phyloP scores from a whole-genome alignment of 64 coral and sea anemone species.

The Montipora foliosa region DNA sequence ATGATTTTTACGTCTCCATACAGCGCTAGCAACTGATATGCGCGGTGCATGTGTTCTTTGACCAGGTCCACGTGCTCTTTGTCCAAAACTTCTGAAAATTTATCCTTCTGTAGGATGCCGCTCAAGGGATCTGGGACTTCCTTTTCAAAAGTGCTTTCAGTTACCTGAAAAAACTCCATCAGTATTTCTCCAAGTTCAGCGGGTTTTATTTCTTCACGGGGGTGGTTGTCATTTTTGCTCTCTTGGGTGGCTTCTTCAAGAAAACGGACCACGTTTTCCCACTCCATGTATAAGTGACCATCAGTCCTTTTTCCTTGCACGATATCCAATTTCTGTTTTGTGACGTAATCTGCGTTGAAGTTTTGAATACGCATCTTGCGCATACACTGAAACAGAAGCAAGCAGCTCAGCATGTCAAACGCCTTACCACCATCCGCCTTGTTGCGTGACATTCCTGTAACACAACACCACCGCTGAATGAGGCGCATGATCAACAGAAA shows the following conservation, averaged over 20 bases:
- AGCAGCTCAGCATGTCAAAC: slow-evolving; percentile 68
- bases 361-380: slow-evolving; percentile 41
- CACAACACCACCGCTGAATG: slow-evolving; percentile 80
- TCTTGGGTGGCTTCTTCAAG: neutral
- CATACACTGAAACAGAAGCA: slow-evolving; percentile 83
- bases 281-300: neutral
- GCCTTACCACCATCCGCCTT: slow-evolving; percentile 48
- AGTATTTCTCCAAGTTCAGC: slow-evolving; percentile 62
- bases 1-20: slow-evolving; percentile 76
- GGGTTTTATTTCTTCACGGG: neutral
- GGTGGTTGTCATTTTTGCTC: neutral
- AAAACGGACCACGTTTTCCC: neutral
- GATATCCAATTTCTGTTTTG: neutral
- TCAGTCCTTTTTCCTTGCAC: neutral
- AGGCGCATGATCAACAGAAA: slow-evolving; percentile 80
- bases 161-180: slow-evolving; percentile 67
- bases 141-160: slow-evolving; percentile 36
- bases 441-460: slow-evolving; percentile 78
- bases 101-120: slow-evolving; percentile 28
- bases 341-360: neutral
- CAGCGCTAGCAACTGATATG: slow-evolving; percentile 83
- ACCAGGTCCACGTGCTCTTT: slow-evolving; percentile 58
- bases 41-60: slow-evolving; percentile 89
- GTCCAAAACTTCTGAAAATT: slow-evolving; percentile 60
- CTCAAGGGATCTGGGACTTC: slow-evolving; percentile 67